Evolutionary conservation across 2,888 invertebrate species (phyloP), one percentile per base, ranked within the genome.

Genomic region (Cantharis rustica): DNA sequence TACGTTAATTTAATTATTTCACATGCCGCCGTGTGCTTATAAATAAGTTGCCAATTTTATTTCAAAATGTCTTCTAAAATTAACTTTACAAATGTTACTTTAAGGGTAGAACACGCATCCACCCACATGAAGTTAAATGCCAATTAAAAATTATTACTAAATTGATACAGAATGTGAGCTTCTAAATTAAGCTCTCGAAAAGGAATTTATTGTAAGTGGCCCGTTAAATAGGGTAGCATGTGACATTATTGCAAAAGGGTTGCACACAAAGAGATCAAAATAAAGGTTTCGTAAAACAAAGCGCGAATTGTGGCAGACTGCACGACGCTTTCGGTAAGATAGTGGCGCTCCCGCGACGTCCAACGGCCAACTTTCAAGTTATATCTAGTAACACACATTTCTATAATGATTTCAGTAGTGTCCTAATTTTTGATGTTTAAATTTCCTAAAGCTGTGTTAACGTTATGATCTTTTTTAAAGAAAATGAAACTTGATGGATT

Each of bases 291-390:
- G 64, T 64, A 16, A 69, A 77, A 77, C 73, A 72, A 76, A 78
- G 73, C 62, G 63, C 72, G 16, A 20, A 17, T 66, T 66, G 72
- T 66, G 61, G 77, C 68, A 80, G 80, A 80, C 80, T 73, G 80
- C 79, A 72, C 77, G 80, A 69, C 80, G 80, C 79, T 75, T 27
- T 74, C 71, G 69, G 74, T 72, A 75, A 47, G 76, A 77, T 61
- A 70, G 79, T 81, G 76, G 80, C 82, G 82, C 81, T 79, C 61
- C 73, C 82, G 72, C 80, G 81, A 80, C 81, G 82, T 79, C 75
- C 70, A 75, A 69, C 80, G 82, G 78, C 69, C 62, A 61, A 70
- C 15, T 47, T 66, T 13, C 69, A 77, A 80, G 80, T 70, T 61
- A 73, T 31, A 47, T 16, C 69, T 69, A 79, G 80, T 79, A 81